Conservation (phyloP, 2,113 vertebrate genomes). For the Aegithalos caudatus region DNA sequence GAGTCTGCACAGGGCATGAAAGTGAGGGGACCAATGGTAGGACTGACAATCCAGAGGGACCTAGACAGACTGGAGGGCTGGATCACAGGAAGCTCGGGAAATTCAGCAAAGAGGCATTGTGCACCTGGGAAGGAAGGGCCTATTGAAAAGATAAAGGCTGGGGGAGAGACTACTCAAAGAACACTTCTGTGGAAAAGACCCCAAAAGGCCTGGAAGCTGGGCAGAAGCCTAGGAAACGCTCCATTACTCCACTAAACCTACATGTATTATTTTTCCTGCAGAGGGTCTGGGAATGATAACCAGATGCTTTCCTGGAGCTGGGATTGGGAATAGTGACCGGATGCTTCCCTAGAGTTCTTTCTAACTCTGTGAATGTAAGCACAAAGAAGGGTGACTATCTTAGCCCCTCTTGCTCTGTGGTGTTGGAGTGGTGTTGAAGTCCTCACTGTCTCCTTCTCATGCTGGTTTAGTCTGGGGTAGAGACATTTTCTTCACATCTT, state of each 20-base stretch:
- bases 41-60: neutral
- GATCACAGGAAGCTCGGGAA: neutral
- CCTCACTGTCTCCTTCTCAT: neutral
- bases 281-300: neutral
- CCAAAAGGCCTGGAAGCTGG: neutral
- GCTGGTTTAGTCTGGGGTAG: neutral
- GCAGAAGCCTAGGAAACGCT: neutral
- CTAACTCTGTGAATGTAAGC: neutral
- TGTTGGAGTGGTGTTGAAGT: neutral
- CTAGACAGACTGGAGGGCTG: neutral
- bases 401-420: neutral
- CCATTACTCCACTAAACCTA: neutral
- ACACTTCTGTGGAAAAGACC: neutral
- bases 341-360: neutral
- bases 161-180: neutral
- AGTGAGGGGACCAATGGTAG: neutral
- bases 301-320: neutral
- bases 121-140: neutral
- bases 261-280: neutral
- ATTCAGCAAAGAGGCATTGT: neutral
- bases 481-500: neutral
- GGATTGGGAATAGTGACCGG: neutral
- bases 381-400: neutral
- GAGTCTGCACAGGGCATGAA: neutral
- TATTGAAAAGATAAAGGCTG: neutral